A percentile compares a stretch with the other conserved stretches of the same genome.
phyloP scores from a whole-genome alignment of 2,888 invertebrate species.

The Heliothis peltigera region DNA sequence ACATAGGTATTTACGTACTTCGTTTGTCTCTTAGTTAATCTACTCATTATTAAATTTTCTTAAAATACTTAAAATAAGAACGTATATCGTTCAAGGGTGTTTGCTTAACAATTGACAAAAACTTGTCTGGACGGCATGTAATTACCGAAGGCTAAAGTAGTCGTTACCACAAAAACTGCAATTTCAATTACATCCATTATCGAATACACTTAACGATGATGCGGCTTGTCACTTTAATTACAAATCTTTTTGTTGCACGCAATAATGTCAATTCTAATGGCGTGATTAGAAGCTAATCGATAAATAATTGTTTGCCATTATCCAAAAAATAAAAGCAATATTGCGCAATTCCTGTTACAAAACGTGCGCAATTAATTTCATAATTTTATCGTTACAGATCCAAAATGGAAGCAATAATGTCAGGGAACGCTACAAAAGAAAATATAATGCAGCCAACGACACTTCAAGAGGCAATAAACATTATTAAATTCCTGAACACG shows the following conservation, averaged over 20 bases:
- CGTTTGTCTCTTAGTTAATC: background rate
- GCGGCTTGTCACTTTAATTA: slow-evolving; percentile 16
- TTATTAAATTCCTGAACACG: slow-evolving; percentile 85
- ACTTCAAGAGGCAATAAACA: slow-evolving; percentile 85
- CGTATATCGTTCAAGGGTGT: too few relatives aligned
- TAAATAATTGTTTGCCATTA: slow-evolving; percentile 22
- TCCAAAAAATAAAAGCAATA: background rate
- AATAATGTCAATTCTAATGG: slow-evolving; percentile 27
- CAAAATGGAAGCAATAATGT: slow-evolving; percentile 68
- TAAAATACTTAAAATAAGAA: too few relatives aligned
- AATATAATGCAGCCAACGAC: slow-evolving; percentile 80
- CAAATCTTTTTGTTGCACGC: slow-evolving; percentile 12
- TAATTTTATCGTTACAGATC: slow-evolving; percentile 74
- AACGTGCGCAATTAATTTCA: slow-evolving; percentile 39
- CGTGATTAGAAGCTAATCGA: slow-evolving; percentile 28
- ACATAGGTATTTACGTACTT: background rate
- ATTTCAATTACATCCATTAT: slow-evolving; percentile 14
- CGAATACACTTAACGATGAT: slow-evolving; percentile 11
- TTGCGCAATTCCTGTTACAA: slow-evolving; percentile 21
- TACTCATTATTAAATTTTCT: background rate
- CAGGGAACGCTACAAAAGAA: slow-evolving; percentile 72
- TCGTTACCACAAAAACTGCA: slow-evolving; percentile 9
- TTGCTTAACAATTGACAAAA: background rate
- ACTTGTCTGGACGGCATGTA: background rate
- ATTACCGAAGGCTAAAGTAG: slow-evolving; percentile 2